Evolutionary conservation across 2,113 vertebrate species (phyloP), one percentile per base, ranked within the genome.

Genomic region (Alethe diademata): DNA sequence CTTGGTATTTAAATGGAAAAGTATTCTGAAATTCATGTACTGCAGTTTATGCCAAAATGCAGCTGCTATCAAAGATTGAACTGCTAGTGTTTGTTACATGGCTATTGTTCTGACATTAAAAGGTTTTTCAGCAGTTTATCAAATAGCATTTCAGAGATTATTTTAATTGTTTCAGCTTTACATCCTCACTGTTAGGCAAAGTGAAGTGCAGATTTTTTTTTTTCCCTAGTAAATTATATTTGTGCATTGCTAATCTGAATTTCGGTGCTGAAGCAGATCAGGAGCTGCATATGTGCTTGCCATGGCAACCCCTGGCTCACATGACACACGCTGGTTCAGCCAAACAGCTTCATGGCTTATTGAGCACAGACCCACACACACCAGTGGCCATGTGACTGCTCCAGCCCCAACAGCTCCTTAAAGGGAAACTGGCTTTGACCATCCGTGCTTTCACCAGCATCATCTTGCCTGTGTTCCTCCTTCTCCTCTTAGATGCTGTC

Each of bases 291-390:
- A 26, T 70, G 80, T 85, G 42, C 78, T 97, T 86, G 38, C 96
- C 93, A 97, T 98, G 96, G 97, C 94, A 97, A 97, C 95, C 94
- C 78, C 72, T 25, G 47, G 31, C 48, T 88, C 95, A 96, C 93
- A 80, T 93, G 97, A 42, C 74, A 18, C 70, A 36, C 16, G 13
- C 8, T 76, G 81, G 73, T 58, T 75, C 82, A 78, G 95, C 86
- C 96, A 53, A n/a, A 79, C 78, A 92, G 88, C 94, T 88, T 73
- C 81, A 74, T 11, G 51, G 86, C 75, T 94, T 94, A 53, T 66
- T 94, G 89, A 91, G 20, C 87, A 29, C 73, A 69, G 65, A 84
- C 11, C 87, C 83, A 33, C 48, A 51, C 43, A 23, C 88, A 18
- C 74, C 26, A 28, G 26, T 12, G 56, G 51, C 93, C 96, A 56